Base-by-base conservation (phyloP, 30 jellyfish, hydroid and myxozoan genomes). In the Morbakka virulenta region DNA sequence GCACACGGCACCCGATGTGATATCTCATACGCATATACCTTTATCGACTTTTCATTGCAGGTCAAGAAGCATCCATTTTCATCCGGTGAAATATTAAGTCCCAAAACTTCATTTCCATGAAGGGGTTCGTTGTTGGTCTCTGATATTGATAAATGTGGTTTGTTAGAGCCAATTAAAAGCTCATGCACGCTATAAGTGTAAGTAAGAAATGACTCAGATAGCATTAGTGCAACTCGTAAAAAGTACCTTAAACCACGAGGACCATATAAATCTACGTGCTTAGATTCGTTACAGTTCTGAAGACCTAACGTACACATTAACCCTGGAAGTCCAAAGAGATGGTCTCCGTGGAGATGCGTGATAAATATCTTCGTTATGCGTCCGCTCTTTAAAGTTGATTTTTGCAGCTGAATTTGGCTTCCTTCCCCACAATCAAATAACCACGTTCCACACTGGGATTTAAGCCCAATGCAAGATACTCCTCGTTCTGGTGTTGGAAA, bases 371-470 rank as follows among this genome's bases (percentile, higher is more conserved):
- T 84, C 32, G 32, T 72, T 1, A 91, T 91, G 35, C 80, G 72
- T 2, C 96, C 96, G 0, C 95, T 93, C 35, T 76, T 79, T n/a
- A 91, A 22, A 25, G 76, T 80, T 69, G 95, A 80, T 74, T 84
- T 91, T 50, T 91, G 98, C 20, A 91, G 14, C 72, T 91, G 98
- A 4, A 91, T 91, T 67, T 91, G 98, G 26, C 97, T 53, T 0
- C 98, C 98, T 64, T 91, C 98, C 4, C 98, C 98, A 31, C 98
- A 91, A 50, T 91, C 98, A 31, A 91, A 91, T 35, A 91, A 72
- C 98, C 98, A 91, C 47, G 74, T 86, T 20, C 71, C 74, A 4
- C 82, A 88, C 23, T 85, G 81, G 27, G 67, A 81, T 22, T 94
- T 62, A 30, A 91, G 50, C 4, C 94, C 96, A 30, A 76, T 72